Conservation (phyloP, 2,797 vertebrate genomes). For the Bucorvus abyssinicus region DNA sequence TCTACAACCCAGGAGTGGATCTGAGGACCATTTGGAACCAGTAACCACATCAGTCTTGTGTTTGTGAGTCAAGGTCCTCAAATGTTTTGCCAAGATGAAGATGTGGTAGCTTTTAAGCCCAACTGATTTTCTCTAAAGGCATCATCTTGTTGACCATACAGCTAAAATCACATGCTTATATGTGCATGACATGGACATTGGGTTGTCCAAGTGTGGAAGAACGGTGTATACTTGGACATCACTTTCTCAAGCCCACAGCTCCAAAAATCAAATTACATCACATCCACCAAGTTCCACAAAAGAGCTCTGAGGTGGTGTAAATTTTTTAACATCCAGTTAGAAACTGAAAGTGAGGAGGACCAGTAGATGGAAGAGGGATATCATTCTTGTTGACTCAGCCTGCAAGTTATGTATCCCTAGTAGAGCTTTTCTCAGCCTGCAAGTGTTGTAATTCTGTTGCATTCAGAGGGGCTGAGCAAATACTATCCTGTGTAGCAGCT, state of each 20-base stretch:
- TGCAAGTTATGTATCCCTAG: background rate
- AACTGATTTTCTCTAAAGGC: background rate
- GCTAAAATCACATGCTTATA: background rate
- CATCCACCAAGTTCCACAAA: background rate
- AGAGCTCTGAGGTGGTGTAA: accelerated
- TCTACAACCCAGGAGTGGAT: background rate
- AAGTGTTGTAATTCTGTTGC: background rate
- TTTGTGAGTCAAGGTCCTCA: background rate
- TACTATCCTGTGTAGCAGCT: background rate
- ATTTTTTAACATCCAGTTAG: background rate
- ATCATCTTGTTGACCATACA: background rate
- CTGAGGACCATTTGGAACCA: background rate
- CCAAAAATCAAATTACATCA: background rate
- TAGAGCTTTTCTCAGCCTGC: background rate
- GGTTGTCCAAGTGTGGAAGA: background rate
- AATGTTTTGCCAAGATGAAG: background rate
- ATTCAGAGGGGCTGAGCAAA: background rate
- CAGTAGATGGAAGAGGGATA: background rate
- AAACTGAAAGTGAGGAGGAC: background rate
- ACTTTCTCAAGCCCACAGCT: background rate
- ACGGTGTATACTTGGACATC: background rate
- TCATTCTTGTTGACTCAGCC: background rate
- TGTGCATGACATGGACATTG: background rate
- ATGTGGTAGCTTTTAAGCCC: background rate
- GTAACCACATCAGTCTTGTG: background rate